A percentile compares a stretch with the other conserved stretches of the same genome.
These are phyloP conservation scores for Ecdyonurus torrentis DNA, from an alignment of 2,888 invertebrate species.

Conservation along the genomic window DNA sequence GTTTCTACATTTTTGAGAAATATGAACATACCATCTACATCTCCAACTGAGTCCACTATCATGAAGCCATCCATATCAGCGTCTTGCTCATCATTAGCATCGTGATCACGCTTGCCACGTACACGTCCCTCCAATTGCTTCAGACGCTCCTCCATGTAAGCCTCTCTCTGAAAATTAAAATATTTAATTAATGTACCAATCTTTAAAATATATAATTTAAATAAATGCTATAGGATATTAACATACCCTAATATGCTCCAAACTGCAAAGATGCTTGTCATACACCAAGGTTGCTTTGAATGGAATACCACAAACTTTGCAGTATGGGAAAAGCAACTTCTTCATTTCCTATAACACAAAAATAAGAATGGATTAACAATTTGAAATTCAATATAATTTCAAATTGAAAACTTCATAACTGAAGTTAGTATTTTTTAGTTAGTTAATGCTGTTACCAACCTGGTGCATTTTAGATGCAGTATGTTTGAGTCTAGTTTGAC, in stretches of 20 bases:
- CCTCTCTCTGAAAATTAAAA: constrained; percentile 41
- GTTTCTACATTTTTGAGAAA: constrained; percentile 14
- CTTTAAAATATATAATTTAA: too few relatives aligned
- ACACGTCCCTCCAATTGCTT: constrained; percentile 10
- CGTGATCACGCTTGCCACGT: constrained; percentile 12
- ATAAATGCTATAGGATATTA: background rate
- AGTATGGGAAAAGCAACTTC: constrained; percentile 67
- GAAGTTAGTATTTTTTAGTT: background rate
- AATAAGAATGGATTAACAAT: background rate
- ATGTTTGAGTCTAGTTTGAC: constrained; percentile 59
- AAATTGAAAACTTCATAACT: background rate
- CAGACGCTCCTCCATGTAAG: constrained; percentile 27
- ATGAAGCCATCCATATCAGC: constrained; percentile 70
- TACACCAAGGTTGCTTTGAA: constrained; percentile 74
- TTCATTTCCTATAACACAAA: constrained; percentile 48
- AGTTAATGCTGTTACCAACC: constrained; percentile 14
- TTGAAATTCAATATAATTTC: background rate
- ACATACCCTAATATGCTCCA: constrained; percentile 61
- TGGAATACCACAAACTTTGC: constrained; percentile 55
- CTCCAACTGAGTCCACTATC: constrained; percentile 77
- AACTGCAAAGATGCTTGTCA: constrained; percentile 65
- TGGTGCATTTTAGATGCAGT: constrained; percentile 57
- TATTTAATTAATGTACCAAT: too few relatives aligned
- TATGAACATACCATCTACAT: constrained; percentile 58
- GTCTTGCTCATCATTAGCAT: constrained; percentile 43